phyloP scores from a whole-genome alignment of 2,797 vertebrate genomes.

The Masticophis lateralis region DNA sequence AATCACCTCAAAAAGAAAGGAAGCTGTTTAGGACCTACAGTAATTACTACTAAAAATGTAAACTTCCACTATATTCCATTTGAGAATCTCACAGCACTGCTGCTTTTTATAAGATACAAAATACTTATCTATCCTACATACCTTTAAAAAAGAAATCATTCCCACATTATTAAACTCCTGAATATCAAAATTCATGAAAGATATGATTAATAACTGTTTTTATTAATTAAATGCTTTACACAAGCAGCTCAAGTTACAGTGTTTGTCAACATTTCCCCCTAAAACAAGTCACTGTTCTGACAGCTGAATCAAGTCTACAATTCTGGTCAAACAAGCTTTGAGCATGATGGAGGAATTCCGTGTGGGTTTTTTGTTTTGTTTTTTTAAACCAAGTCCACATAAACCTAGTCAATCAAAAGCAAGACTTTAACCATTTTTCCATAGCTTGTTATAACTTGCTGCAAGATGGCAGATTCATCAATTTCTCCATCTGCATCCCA shows the following conservation, averaged over 20 bases:
- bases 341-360: conserved; percentile 66
- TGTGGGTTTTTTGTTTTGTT: background rate
- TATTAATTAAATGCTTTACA: conserved; percentile 68
- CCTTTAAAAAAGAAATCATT: conserved; percentile 25
- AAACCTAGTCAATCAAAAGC: fast-evolving
- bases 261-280: conserved; percentile 68
- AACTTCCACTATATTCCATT: conserved; percentile 10
- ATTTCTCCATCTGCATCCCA: conserved; percentile 30
- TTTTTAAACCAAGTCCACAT: background rate
- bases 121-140: background rate
- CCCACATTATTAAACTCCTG: conserved; percentile 44
- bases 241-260: conserved; percentile 71
- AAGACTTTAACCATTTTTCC: background rate
- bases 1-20: conserved; percentile 1
- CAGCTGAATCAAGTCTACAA: conserved; percentile 70
- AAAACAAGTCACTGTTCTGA: conserved; percentile 67
- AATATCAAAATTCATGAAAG: conserved; percentile 26
- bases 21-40: fast-evolving
- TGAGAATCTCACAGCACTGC: conserved; percentile 4
- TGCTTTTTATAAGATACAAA: conserved; percentile 20
- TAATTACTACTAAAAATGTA: background rate
- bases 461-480: background rate
- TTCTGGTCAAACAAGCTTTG: conserved; percentile 72
- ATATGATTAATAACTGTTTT: conserved; percentile 52
- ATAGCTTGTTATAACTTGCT: background rate